A percentile compares a stretch with the other conserved stretches of the same genome.
Evolutionary conservation across 92 coral and sea anemone species (phyloP).

Genomic region (Epizoanthus illoricatus): DNA sequence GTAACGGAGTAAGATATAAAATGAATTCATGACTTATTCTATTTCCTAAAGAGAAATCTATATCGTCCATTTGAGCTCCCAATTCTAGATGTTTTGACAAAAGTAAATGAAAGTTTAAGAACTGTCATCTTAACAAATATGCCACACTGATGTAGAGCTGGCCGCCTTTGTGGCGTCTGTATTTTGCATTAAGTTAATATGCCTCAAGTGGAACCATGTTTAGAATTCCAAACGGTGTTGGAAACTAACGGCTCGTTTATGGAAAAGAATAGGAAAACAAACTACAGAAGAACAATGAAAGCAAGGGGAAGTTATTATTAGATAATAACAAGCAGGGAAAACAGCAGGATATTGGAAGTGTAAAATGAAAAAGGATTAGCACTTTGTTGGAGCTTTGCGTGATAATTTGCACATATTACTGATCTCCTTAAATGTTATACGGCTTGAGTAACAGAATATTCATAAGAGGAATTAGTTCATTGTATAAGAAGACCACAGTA

Average conservation of each 20-base stretch:
- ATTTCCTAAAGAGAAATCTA: too few species aligned
- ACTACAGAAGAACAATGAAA: conserved; percentile 22
- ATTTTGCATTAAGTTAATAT: conserved; percentile 8
- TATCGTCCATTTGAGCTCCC: conserved; percentile 17
- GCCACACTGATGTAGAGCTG: neutral
- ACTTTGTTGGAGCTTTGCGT: conserved; percentile 9
- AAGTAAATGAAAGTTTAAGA: conserved; percentile 25
- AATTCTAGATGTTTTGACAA: conserved; percentile 20
- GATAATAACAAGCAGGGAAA: conserved; percentile 26
- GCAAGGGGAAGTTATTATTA: conserved; percentile 14
- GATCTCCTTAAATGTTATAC: neutral
- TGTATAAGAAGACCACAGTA: neutral
- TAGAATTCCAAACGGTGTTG: conserved; percentile 4
- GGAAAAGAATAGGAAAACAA: conserved; percentile 29
- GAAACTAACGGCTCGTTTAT: conserved; percentile 14
- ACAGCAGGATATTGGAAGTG: conserved; percentile 11
- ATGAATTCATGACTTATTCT: too few species aligned
- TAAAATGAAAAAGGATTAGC: conserved; percentile 28
- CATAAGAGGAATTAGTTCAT: neutral
- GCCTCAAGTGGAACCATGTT: conserved; percentile 20
- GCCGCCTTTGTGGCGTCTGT: conserved; percentile 38
- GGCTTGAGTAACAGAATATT: neutral
- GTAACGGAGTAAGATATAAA: too few species aligned
- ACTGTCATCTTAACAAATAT: conserved; percentile 25
- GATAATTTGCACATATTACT: conserved; percentile 18